phyloP scores from a whole-genome alignment of 2,888 invertebrate species.

The Drosophila basisetae region DNA sequence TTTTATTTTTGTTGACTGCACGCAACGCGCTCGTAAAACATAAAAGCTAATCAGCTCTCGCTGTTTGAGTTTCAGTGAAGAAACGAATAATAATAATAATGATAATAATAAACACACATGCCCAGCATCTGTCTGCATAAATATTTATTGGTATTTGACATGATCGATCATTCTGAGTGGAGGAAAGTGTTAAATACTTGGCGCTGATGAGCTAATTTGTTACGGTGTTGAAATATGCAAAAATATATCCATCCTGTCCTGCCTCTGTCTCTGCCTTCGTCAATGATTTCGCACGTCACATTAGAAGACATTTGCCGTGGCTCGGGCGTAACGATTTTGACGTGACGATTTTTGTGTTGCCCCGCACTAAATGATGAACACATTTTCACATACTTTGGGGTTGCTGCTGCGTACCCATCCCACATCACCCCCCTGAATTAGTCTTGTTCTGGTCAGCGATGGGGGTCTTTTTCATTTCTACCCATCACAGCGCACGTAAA shows the following conservation, averaged over 20 bases:
- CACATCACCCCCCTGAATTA: neutral
- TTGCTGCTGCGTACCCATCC: neutral
- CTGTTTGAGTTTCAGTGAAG: constrained; percentile 22
- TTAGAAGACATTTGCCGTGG: constrained; percentile 23
- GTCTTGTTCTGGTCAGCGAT: constrained; percentile 35
- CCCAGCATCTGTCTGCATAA: constrained; percentile 55
- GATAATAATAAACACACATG: constrained; percentile 51
- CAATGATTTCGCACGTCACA: constrained; percentile 44
- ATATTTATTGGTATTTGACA: constrained; percentile 73
- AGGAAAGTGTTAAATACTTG: constrained; percentile 50
- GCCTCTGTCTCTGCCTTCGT: constrained; percentile 17
- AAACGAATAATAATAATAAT: constrained; percentile 37
- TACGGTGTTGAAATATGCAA: constrained; percentile 73
- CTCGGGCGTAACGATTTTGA: constrained; percentile 12
- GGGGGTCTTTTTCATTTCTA: constrained; percentile 40
- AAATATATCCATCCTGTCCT: constrained; percentile 46
- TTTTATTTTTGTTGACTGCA: constrained; percentile 41
- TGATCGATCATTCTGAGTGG: constrained; percentile 65
- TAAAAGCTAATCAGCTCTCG: constrained; percentile 65
- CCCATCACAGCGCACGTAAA: constrained; percentile 65
- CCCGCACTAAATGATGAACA: constrained; percentile 13
- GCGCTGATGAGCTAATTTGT: constrained; percentile 67
- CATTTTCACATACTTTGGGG: constrained; percentile 7
- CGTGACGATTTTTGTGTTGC: constrained; percentile 21
- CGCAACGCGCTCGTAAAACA: constrained; percentile 53